Conservation (phyloP, 2,888 invertebrate species). For the Tinea semifulvella region DNA sequence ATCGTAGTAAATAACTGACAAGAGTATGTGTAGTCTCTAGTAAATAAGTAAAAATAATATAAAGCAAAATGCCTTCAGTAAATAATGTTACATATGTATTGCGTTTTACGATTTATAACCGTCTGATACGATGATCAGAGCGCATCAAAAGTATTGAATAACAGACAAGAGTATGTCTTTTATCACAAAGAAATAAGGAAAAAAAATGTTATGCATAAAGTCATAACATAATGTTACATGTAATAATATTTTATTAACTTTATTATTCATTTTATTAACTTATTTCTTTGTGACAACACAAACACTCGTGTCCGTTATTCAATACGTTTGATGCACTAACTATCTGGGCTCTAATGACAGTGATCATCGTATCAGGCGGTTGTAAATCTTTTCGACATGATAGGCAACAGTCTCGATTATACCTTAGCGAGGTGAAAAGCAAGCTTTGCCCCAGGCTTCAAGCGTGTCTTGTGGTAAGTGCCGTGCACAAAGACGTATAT, state of each 20-base stretch:
- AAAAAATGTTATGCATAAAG: too few relatives aligned
- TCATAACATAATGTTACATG: too few relatives aligned
- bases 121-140: too few relatives aligned
- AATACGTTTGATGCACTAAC: constrained; percentile 1
- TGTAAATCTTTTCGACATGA: constrained; percentile 14
- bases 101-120: too few relatives aligned
- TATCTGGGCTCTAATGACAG: constrained; percentile 10
- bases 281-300: neutral
- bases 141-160: too few relatives aligned
- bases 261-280: neutral
- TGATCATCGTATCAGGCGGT: constrained; percentile 12
- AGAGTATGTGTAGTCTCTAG: too few relatives aligned
- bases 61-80: too few relatives aligned
- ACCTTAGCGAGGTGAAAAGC: constrained; percentile 11
- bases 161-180: too few relatives aligned
- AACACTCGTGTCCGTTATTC: neutral
- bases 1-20: too few relatives aligned
- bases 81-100: too few relatives aligned
- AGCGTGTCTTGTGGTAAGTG: constrained; percentile 11
- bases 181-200: too few relatives aligned
- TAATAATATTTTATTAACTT: neutral
- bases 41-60: too few relatives aligned
- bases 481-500: neutral
- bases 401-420: constrained; percentile 13
- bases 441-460: constrained; percentile 8